phyloP scores from a whole-genome alignment of 2,113 vertebrate genomes.

The Proteles cristata region DNA sequence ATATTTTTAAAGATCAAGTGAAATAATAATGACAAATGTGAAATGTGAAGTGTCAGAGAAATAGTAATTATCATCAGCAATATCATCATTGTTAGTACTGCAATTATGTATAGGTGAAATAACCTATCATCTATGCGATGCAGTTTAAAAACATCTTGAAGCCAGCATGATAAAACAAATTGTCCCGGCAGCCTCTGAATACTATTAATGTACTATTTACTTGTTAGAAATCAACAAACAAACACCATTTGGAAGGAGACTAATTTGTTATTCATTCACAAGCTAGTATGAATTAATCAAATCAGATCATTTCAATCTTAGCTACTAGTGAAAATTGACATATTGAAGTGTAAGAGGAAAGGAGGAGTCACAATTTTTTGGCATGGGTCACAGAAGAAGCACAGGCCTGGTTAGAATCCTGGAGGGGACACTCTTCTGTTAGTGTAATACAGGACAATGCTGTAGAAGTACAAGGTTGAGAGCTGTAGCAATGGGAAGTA shows the following conservation, averaged over 20 bases:
- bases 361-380: not conserved
- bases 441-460: not conserved
- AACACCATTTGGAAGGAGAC: not conserved
- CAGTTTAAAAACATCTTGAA: not conserved
- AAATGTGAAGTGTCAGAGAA: constrained; percentile 28
- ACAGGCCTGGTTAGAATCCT: not conserved
- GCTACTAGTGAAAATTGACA: not conserved
- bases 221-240: constrained; percentile 23
- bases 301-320: not conserved
- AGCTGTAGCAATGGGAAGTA: not conserved
- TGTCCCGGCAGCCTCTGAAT: not conserved
- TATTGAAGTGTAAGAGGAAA: not conserved
- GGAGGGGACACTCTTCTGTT: not conserved
- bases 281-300: constrained; percentile 44
- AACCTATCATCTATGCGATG: not conserved
- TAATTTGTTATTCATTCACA: constrained; percentile 29
- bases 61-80: constrained; percentile 35
- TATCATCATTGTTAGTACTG: not conserved
- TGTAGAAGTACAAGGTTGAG: not conserved
- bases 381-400: not conserved
- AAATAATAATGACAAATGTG: constrained; percentile 6
- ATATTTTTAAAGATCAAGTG: constrained; percentile 49
- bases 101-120: constrained; percentile 26
- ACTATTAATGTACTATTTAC: not conserved
- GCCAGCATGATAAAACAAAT: not conserved